phyloP scores from a whole-genome alignment of 2,113 vertebrate genomes.

The Arenaria interpres region DNA sequence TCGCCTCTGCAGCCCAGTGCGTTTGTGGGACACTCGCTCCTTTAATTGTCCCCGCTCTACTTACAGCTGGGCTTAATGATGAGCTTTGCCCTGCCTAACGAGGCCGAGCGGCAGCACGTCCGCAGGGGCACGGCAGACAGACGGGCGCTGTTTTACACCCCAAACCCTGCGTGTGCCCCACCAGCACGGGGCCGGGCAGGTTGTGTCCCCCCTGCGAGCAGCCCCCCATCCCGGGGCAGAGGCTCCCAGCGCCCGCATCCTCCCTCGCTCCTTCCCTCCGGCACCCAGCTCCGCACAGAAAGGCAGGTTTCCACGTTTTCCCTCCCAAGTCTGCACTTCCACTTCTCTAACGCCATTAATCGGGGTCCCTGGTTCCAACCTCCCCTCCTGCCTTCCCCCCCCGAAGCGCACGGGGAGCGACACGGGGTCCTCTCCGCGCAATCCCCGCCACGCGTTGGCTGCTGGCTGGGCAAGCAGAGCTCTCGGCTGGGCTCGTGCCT shows the following conservation, averaged over 20 bases:
- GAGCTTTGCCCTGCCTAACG: not conserved
- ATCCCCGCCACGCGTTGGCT: accelerated
- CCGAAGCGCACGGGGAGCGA: accelerated
- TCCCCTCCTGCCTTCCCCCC: not conserved
- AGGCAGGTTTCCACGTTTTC: not conserved
- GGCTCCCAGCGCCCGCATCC: accelerated
- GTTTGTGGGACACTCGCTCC: not conserved
- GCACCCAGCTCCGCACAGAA: not conserved
- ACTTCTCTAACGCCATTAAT: not conserved
- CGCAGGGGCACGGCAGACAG: not conserved
- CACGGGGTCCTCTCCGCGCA: accelerated
- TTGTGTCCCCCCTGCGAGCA: accelerated
- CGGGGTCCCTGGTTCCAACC: not conserved
- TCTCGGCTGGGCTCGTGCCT: accelerated
- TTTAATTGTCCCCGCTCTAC: conserved; percentile 9
- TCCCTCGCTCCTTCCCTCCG: not conserved
- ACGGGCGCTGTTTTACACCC: not conserved
- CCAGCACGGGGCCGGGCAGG: accelerated
- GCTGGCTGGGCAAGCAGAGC: not conserved
- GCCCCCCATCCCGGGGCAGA: not conserved
- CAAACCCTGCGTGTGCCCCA: accelerated
- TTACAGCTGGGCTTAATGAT: not conserved
- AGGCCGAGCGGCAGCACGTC: not conserved
- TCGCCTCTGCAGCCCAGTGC: not conserved
- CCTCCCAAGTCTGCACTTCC: not conserved